phyloP scores from a whole-genome alignment of 1,140 invertebrate species.

The Neocloeon triangulifer region DNA sequence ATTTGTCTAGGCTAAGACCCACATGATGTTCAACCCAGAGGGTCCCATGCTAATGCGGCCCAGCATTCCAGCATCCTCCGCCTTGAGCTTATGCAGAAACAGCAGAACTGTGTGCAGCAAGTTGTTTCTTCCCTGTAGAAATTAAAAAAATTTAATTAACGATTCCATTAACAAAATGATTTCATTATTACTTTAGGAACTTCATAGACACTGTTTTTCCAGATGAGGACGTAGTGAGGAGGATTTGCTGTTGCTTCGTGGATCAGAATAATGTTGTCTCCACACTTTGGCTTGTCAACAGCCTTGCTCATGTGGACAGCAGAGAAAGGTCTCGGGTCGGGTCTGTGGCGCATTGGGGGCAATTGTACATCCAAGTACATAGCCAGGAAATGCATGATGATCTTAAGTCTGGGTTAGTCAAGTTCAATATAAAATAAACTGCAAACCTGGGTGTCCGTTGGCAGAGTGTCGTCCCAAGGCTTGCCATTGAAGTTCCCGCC shows the following conservation, averaged over 20 bases:
- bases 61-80: slow-evolving; percentile 49
- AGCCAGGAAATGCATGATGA: slow-evolving; percentile 61
- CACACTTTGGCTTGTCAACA: slow-evolving; percentile 25
- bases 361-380: slow-evolving; percentile 61
- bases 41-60: slow-evolving; percentile 53
- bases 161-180: slow-evolving; percentile 6
- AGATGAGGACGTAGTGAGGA: slow-evolving; percentile 45
- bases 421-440: no score
- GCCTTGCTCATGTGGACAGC: slow-evolving; percentile 31
- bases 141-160: slow-evolving; percentile 6
- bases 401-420: slow-evolving; percentile 29
- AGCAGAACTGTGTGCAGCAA: slow-evolving; percentile 55
- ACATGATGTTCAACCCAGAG: slow-evolving; percentile 55
- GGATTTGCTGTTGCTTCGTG: slow-evolving; percentile 33
- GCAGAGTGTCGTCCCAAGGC: slow-evolving; percentile 52
- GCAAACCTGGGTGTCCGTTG: slow-evolving; percentile 59
- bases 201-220: slow-evolving; percentile 34
- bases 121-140: slow-evolving; percentile 54
- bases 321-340: slow-evolving; percentile 55
- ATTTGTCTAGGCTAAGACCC: no score
- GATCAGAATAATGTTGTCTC: slow-evolving; percentile 22
- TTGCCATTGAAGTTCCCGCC: slow-evolving; percentile 46
- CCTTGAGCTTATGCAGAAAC: slow-evolving; percentile 53
- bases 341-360: slow-evolving; percentile 44
- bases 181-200: slow-evolving; percentile 34